These are phyloP conservation scores for Andrena flavipes DNA, from an alignment of 2,888 invertebrate species.

Conservation along the genomic window DNA sequence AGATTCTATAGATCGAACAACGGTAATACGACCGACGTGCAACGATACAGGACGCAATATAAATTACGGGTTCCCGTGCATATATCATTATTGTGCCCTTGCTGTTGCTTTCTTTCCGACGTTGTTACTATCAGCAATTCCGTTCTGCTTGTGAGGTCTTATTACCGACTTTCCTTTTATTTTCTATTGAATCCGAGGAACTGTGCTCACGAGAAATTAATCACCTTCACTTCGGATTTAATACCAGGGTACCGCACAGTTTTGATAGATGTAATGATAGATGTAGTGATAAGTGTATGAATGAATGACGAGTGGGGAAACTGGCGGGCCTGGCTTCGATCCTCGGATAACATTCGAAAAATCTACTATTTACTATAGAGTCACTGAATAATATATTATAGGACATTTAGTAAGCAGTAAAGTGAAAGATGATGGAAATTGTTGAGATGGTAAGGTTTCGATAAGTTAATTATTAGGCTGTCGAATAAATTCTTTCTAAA, in stretches of 20 bases:
- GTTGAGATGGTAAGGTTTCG: slow-evolving; percentile 10
- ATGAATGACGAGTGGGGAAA: slow-evolving; percentile 4
- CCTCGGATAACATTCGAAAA: slow-evolving; percentile 9
- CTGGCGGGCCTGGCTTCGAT: neutral
- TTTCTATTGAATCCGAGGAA: slow-evolving; percentile 30
- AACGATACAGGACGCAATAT: slow-evolving; percentile 44
- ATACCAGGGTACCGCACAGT: neutral
- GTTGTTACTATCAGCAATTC: neutral
- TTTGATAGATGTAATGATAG: neutral
- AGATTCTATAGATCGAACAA: slow-evolving; percentile 50
- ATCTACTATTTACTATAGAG: neutral
- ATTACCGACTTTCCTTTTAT: slow-evolving; percentile 44
- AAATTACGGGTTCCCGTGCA: slow-evolving; percentile 38
- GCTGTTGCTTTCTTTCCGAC: slow-evolving; percentile 12
- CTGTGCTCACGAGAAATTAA: slow-evolving; percentile 30
- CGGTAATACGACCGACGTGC: slow-evolving; percentile 35
- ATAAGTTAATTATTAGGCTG: neutral
- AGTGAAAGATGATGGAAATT: neutral
- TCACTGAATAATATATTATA: slow-evolving; percentile 12
- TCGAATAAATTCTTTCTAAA: neutral
- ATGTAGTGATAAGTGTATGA: neutral
- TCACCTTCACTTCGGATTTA: slow-evolving; percentile 21
- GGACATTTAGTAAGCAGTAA: slow-evolving; percentile 8
- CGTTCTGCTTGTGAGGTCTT: slow-evolving; percentile 31
- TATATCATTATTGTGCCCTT: slow-evolving; percentile 40